Conservation (phyloP, 2,888 invertebrate species). For the Andrena hattorfiana region DNA sequence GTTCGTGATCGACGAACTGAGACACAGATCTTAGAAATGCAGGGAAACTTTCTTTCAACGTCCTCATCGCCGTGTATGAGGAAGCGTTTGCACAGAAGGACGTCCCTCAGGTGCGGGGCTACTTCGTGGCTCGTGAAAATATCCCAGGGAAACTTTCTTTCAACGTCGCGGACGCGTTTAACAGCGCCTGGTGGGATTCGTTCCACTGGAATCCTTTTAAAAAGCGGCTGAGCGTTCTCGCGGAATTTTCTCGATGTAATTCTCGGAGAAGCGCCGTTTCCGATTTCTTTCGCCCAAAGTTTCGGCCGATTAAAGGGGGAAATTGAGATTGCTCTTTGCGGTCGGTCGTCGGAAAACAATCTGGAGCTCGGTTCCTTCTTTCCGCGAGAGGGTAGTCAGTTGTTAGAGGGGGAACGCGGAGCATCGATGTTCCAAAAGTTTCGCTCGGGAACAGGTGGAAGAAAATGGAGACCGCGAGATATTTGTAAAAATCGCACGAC, state of each 20-base stretch:
- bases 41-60: constrained; percentile 5
- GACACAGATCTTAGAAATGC: neutral
- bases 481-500: neutral
- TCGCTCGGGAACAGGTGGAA: neutral
- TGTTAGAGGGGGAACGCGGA: neutral
- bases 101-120: constrained; percentile 3
- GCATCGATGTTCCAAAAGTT: neutral
- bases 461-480: neutral
- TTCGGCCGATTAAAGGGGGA: neutral
- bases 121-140: constrained; percentile 25
- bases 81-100: constrained; percentile 10
- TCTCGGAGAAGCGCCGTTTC: constrained; percentile 6
- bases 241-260: constrained; percentile 8
- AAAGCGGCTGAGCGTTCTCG: neutral
- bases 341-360: neutral
- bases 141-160: constrained; percentile 25
- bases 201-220: constrained; percentile 9
- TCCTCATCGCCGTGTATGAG: constrained; percentile 2
- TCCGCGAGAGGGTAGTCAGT: neutral
- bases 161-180: constrained; percentile 13
- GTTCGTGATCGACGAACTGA: neutral
- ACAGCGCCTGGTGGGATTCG: constrained; percentile 18
- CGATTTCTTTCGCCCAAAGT: neutral
- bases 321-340: neutral
- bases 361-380: neutral